Evolutionary conservation across 64 coral and sea anemone species (phyloP).

Genomic region (Trachythela sp.): DNA sequence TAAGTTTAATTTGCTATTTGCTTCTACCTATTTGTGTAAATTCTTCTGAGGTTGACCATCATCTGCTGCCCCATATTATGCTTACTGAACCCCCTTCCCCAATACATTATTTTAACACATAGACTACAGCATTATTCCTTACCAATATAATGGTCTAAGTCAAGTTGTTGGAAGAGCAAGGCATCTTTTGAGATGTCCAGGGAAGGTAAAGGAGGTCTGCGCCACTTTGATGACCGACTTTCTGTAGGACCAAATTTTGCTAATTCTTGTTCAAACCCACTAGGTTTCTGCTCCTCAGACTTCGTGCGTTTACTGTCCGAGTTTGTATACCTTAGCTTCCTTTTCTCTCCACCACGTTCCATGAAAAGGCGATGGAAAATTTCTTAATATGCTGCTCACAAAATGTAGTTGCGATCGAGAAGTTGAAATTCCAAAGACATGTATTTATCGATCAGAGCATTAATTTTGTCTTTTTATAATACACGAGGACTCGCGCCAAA

Average conservation of each 20-base stretch:
- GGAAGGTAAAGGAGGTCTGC: conserved; percentile 57
- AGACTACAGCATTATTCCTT: not conserved
- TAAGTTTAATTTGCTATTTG: too few species aligned
- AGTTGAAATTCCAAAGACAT: too few species aligned
- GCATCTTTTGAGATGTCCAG: conserved; percentile 56
- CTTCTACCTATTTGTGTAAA: too few species aligned
- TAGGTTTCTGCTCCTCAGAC: not conserved
- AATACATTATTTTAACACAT: too few species aligned
- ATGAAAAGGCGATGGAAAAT: not conserved
- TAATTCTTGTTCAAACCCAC: not conserved
- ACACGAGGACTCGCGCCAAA: too few species aligned
- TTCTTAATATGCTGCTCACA: too few species aligned
- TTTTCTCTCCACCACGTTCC: not conserved
- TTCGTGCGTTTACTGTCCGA: not conserved
- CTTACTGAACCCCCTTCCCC: too few species aligned
- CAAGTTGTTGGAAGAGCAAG: conserved; percentile 86
- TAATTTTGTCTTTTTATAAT: too few species aligned
- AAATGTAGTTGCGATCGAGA: too few species aligned
- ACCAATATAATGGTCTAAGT: conserved; percentile 95
- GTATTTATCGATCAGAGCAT: too few species aligned
- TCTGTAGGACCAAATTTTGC: not conserved
- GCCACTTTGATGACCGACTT: conserved; percentile 55
- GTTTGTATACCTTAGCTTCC: not conserved
- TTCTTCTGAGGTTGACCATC: too few species aligned
- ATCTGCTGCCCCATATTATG: too few species aligned